Conservation (phyloP, 2,113 vertebrate species). For the Cyanoderma ruficeps region DNA sequence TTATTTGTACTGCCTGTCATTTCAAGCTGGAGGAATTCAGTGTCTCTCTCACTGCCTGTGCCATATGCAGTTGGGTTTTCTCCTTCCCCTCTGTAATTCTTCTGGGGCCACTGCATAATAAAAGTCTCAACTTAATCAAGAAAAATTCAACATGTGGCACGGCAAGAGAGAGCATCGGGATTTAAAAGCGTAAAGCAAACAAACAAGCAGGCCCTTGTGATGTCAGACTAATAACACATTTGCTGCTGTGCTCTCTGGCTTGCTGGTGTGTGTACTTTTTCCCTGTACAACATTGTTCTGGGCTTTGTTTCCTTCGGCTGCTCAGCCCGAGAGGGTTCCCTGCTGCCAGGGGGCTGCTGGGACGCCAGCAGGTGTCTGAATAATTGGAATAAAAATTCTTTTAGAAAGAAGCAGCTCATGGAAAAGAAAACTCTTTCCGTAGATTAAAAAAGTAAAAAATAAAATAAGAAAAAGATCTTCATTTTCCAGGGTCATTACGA, state of each 20-base stretch:
- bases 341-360: conserved; percentile 45
- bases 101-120: conserved; percentile 27
- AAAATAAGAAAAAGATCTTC: background rate
- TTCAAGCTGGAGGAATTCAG: conserved; percentile 53
- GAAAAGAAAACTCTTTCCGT: conserved; percentile 29
- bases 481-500: conserved; percentile 28
- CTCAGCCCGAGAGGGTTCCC: conserved; percentile 43
- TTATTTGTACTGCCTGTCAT: conserved; percentile 55
- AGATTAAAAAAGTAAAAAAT: conserved; percentile 1
- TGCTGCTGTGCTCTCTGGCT: conserved; percentile 24
- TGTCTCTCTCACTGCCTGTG: conserved; percentile 21
- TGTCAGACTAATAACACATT: conserved; percentile 54
- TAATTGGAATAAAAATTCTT: conserved; percentile 66
- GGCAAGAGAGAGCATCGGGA: conserved; percentile 15
- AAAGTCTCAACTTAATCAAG: conserved; percentile 69
- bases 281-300: conserved; percentile 57
- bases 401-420: conserved; percentile 8
- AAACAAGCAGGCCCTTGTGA: conserved; percentile 54
- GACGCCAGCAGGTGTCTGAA: conserved; percentile 68
- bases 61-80: conserved; percentile 55
- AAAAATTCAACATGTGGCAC: conserved; percentile 53
- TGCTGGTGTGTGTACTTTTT: conserved; percentile 45
- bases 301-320: conserved; percentile 59
- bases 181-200: conserved; percentile 52
- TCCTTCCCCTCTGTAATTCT: conserved; percentile 43